Conservation (phyloP, 2,113 vertebrate species). For the Myocastor coypus region DNA sequence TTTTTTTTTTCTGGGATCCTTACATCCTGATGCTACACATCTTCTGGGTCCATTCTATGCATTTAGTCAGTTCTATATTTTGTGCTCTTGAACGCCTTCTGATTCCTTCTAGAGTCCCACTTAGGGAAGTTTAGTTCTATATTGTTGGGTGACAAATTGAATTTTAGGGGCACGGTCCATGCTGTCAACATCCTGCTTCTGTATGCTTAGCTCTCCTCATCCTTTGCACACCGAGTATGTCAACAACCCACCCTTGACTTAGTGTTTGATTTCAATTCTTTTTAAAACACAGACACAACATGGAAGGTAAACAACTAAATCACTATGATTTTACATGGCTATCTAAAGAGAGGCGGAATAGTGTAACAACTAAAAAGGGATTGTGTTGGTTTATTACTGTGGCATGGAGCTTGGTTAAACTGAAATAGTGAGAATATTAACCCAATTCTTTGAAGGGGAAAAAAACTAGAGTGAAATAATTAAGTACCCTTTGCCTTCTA, state of each 20-base stretch:
- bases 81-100: background rate
- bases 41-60: background rate
- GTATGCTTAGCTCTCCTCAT: background rate
- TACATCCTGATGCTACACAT: rapidly evolving
- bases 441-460: conserved; percentile 14
- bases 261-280: background rate
- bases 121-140: background rate
- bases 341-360: background rate
- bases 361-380: background rate
- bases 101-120: background rate
- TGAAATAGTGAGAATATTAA: conserved; percentile 14
- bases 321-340: background rate
- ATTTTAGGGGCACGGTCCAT: background rate
- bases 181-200: background rate
- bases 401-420: background rate
- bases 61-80: background rate
- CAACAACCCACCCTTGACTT: background rate
- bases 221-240: background rate
- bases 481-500: conserved; percentile 56
- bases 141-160: background rate
- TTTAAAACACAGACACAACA: conserved; percentile 18
- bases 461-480: conserved; percentile 20
- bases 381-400: background rate
- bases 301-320: background rate
- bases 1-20: background rate